phyloP scores from a whole-genome alignment of 1,140 invertebrate genomes.

The Drosophila miranda region DNA sequence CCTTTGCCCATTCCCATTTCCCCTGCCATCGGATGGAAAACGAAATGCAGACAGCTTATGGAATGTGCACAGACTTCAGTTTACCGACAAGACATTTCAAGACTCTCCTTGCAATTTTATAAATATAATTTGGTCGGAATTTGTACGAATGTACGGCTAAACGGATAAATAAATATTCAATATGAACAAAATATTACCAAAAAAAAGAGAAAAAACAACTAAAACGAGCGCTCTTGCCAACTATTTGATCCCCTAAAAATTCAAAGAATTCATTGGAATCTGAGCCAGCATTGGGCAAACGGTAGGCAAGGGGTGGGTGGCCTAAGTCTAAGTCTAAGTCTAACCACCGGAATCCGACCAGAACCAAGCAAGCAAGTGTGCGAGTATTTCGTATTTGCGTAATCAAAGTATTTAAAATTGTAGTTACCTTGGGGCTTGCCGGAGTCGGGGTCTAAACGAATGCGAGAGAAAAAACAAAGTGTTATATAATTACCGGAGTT shows the following conservation, averaged over 20 bases:
- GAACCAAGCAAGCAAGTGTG: slow-evolving; percentile 12
- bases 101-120: no score
- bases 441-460: slow-evolving; percentile 58
- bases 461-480: slow-evolving; percentile 34
- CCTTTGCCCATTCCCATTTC: no score
- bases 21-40: no score
- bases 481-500: slow-evolving; percentile 1
- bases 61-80: no score
- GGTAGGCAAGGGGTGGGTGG: no score
- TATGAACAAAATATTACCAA: no score
- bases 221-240: not conserved
- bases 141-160: not conserved
- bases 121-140: no score
- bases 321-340: no score
- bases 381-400: not conserved
- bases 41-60: no score
- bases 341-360: not conserved
- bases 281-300: not conserved
- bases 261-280: not conserved
- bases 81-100: no score
- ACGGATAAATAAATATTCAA: slow-evolving; percentile 8
- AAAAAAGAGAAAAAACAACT: no score
- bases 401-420: slow-evolving; percentile 25
- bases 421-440: slow-evolving; percentile 72
- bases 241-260: slow-evolving; percentile 7